phyloP scores from a whole-genome alignment of 1,140 invertebrate genomes.

The Branchinecta lynchi region DNA sequence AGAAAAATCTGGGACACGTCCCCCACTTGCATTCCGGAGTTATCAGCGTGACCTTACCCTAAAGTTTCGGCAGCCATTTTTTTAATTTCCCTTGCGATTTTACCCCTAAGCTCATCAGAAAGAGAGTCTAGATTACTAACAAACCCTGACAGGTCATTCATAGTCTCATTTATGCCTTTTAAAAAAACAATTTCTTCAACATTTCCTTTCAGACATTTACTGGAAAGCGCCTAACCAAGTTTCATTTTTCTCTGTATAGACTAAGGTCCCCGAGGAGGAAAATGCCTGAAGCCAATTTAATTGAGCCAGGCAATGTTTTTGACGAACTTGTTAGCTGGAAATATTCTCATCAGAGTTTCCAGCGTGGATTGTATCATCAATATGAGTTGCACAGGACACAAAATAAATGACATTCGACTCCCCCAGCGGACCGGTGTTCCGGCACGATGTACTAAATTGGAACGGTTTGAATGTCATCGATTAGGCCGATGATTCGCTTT shows the following conservation, averaged over 20 bases:
- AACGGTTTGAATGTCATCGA: too few relatives aligned
- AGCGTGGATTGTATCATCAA: background rate
- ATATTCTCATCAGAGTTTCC: background rate
- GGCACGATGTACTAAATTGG: too few relatives aligned
- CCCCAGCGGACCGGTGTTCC: background rate
- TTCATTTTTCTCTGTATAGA: slow-evolving; percentile 7
- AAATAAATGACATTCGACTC: background rate
- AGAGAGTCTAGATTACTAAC: too few relatives aligned
- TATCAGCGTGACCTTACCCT: too few relatives aligned
- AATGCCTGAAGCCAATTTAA: background rate
- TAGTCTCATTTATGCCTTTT: slow-evolving; percentile 2
- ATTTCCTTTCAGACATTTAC: background rate
- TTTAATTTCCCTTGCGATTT: too few relatives aligned
- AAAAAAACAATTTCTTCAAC: background rate
- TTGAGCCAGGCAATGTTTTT: slow-evolving; percentile 11
- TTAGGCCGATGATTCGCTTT: too few relatives aligned
- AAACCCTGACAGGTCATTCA: background rate
- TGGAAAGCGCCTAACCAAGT: background rate
- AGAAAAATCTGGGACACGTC: too few relatives aligned
- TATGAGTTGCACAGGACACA: too few relatives aligned
- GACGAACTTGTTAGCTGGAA: slow-evolving; percentile 3
- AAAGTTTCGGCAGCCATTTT: too few relatives aligned
- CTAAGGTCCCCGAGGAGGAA: background rate
- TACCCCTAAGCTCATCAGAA: too few relatives aligned
- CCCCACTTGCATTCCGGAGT: too few relatives aligned